These are phyloP conservation scores for Parotia lawesii DNA, from an alignment of 2,113 vertebrate species.

Conservation along the genomic window DNA sequence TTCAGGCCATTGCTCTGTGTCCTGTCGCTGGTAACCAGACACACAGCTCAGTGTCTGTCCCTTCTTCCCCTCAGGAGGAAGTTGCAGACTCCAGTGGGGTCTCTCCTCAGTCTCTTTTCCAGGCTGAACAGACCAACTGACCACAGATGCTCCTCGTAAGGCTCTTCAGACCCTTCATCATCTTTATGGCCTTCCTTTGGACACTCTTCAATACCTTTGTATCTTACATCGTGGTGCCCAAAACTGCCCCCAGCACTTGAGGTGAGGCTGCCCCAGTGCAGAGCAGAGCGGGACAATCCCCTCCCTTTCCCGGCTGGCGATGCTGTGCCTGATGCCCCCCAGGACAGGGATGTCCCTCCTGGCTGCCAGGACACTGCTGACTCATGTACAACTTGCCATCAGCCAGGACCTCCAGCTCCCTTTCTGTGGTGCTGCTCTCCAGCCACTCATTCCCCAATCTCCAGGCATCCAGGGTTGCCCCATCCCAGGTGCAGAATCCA, in stretches of 20 bases:
- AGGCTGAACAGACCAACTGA: not conserved
- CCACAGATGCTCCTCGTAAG: not conserved
- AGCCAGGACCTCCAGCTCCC: not conserved
- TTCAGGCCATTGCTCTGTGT: not conserved
- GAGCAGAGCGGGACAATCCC: not conserved
- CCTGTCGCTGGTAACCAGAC: not conserved
- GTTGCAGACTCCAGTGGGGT: not conserved
- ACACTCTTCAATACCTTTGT: not conserved
- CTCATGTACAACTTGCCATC: rapidly evolving
- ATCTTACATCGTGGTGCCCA: not conserved
- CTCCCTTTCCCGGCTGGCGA: rapidly evolving
- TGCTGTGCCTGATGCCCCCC: not conserved
- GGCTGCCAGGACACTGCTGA: not conserved
- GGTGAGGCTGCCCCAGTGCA: not conserved
- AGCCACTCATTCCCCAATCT: not conserved
- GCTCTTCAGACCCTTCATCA: not conserved
- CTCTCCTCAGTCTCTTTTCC: not conserved
- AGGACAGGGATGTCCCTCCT: not conserved
- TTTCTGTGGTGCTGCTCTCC: not conserved
- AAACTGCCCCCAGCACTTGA: not conserved
- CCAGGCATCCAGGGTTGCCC: not conserved
- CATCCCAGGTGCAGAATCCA: too few relatives aligned
- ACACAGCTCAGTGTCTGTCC: rapidly evolving
- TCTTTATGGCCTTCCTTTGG: not conserved
- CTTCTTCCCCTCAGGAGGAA: rapidly evolving